phyloP scores from a whole-genome alignment of 1,140 invertebrate genomes.

The Periplaneta americana region DNA sequence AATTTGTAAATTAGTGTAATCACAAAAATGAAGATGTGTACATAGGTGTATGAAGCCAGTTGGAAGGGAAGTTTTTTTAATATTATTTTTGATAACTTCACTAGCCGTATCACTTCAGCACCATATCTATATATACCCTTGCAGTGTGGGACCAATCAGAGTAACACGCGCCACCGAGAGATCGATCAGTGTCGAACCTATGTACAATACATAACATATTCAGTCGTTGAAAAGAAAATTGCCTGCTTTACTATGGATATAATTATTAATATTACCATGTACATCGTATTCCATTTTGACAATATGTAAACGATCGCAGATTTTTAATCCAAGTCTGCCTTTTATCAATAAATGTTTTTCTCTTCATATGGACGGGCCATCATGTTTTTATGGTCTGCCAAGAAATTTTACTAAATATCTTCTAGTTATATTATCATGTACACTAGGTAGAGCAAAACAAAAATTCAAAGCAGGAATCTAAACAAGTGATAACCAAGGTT shows the following conservation, averaged over 20 bases:
- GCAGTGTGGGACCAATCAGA: conserved; percentile 18
- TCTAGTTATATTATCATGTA: neutral
- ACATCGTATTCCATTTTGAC: conserved; percentile 17
- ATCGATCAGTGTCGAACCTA: neutral
- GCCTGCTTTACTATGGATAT: conserved; percentile 16
- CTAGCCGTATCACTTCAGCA: neutral
- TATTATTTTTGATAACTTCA: neutral
- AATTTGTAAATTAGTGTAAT: neutral
- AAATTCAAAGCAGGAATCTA: neutral
- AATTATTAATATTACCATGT: neutral
- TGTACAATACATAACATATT: conserved; percentile 11
- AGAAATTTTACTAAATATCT: conserved; percentile 5
- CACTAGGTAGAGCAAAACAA: neutral
- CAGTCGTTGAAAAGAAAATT: conserved; percentile 8
- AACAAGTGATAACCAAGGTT: neutral
- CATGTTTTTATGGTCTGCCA: conserved; percentile 6
- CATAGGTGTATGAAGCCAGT: neutral
- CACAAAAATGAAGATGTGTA: neutral
- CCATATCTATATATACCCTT: conserved; percentile 16
- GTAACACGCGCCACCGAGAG: neutral
- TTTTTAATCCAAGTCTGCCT: conserved; percentile 10
- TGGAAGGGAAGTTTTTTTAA: neutral
- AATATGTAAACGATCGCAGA: conserved; percentile 12
- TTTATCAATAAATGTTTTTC: conserved; percentile 6
- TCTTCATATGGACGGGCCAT: neutral